Evolutionary conservation across 2,113 vertebrate species (phyloP).

Genomic region (Irena cyanogastra): DNA sequence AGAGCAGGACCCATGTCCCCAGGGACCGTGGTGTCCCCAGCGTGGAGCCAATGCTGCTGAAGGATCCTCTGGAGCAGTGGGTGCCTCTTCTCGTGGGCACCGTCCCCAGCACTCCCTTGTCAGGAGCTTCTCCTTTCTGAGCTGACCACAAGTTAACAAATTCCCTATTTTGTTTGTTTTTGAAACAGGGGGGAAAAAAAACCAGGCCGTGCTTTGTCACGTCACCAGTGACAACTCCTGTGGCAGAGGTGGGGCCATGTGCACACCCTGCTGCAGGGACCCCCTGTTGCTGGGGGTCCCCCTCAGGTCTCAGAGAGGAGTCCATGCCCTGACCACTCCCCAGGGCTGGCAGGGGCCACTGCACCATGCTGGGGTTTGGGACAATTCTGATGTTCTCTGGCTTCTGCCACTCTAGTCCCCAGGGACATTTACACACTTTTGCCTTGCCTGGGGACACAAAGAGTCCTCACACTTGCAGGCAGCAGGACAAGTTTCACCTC

Average conservation of each 20-base stretch:
- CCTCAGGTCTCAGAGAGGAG: not conserved
- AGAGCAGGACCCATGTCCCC: conserved; percentile 57
- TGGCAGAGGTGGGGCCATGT: not conserved
- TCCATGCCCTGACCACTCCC: not conserved
- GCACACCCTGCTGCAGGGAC: not conserved
- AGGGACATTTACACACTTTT: fast-evolving
- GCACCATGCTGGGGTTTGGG: not conserved
- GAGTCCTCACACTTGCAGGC: not conserved
- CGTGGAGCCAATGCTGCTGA: not conserved
- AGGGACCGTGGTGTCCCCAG: not conserved
- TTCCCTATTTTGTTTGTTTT: conserved; percentile 52
- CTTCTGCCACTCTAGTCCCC: not conserved
- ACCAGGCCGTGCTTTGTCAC: not conserved
- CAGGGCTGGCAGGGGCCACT: not conserved
- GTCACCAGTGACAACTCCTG: not conserved
- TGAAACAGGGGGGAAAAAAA: not conserved
- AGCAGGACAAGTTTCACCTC: not conserved
- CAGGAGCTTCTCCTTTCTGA: conserved; percentile 64
- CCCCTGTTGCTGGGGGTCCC: not conserved
- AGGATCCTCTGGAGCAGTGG: not conserved
- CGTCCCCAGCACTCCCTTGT: not conserved
- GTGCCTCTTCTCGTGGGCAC: not conserved
- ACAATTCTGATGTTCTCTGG: too few relatives aligned
- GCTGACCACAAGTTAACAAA: conserved; percentile 63
- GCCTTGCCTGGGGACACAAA: fast-evolving